These are phyloP conservation scores for Ommatoiulus sabulosus DNA, from an alignment of 2,888 invertebrate genomes.

Conservation along the genomic window DNA sequence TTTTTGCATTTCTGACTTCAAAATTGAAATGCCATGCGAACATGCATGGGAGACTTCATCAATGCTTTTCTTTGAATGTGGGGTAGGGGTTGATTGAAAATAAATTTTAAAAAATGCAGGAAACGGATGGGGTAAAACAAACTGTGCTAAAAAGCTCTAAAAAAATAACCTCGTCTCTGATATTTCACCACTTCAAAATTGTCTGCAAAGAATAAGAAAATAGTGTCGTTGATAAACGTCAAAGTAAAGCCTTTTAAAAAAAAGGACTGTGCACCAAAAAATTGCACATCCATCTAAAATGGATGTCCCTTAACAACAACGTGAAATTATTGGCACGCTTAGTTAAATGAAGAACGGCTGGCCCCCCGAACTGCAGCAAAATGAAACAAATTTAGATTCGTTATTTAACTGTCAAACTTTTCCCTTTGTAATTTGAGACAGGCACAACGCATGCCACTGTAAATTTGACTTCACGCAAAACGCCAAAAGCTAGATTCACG, in stretches of 20 bases:
- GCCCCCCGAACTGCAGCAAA: background rate
- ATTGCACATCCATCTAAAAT: background rate
- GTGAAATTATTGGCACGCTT: background rate
- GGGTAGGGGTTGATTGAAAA: background rate
- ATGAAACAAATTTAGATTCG: background rate
- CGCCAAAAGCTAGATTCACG: background rate
- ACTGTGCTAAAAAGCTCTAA: slow-evolving; percentile 37
- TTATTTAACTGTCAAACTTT: slow-evolving; percentile 18
- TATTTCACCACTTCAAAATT: slow-evolving; percentile 92
- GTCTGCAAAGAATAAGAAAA: slow-evolving; percentile 78
- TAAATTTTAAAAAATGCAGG: background rate
- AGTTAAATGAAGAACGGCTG: background rate
- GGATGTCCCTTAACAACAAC: background rate
- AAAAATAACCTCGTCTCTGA: slow-evolving; percentile 83
- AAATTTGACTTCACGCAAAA: no score
- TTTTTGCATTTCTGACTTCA: background rate
- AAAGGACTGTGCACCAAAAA: background rate
- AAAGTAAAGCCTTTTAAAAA: background rate
- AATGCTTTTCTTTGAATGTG: background rate
- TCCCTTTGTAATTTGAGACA: background rate
- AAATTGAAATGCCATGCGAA: background rate
- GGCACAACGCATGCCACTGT: background rate
- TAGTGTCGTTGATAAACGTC: background rate
- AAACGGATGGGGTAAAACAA: background rate
- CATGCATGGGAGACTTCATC: background rate